Percentiles rank a stretch among this genome's conserved stretches.
Evolutionary conservation across 2,113 vertebrate species (phyloP).

Genomic region (Phalacrocorax pelagicus): DNA sequence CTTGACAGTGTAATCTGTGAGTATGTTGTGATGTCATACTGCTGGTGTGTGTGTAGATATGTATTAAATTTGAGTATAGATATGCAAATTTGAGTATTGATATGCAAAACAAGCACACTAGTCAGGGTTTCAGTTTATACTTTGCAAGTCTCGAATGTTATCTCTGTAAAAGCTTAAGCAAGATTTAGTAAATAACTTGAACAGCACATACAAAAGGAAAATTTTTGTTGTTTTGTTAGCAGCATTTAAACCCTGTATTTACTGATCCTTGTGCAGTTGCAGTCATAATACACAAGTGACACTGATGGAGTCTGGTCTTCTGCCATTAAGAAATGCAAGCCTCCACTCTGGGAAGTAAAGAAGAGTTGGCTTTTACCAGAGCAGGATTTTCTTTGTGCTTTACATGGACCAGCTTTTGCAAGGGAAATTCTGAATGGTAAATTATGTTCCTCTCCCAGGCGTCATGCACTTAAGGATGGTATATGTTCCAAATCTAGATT

Average conservation of each 20-base stretch:
- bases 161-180: not conserved
- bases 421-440: not conserved
- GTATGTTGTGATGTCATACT: not conserved
- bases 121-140: not conserved
- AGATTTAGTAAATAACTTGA: not conserved
- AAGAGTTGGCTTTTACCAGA: not conserved
- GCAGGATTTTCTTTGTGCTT: not conserved
- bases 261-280: not conserved
- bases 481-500: not conserved
- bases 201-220: not conserved
- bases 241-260: not conserved
- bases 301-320: not conserved
- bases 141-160: not conserved
- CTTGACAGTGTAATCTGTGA: conserved; percentile 41
- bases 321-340: not conserved
- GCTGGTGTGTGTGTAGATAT: not conserved
- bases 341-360: not conserved
- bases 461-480: not conserved
- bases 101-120: not conserved
- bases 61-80: not conserved
- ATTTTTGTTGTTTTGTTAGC: not conserved
- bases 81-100: not conserved
- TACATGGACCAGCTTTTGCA: not conserved
- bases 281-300: not conserved
- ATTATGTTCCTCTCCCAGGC: not conserved